phyloP scores from a whole-genome alignment of 2,797 vertebrate genomes.

The Cuculus canorus region DNA sequence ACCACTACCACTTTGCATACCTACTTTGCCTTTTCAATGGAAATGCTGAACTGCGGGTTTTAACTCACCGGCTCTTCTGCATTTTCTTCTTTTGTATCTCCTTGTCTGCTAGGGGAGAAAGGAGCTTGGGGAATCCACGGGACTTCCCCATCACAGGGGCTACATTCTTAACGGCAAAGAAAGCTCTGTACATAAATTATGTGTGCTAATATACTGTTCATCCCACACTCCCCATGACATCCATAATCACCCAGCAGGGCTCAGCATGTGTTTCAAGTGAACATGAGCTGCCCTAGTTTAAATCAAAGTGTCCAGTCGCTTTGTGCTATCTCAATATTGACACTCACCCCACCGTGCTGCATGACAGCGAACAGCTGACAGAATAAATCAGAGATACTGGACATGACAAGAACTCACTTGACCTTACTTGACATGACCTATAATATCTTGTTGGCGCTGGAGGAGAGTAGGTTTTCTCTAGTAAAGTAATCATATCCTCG shows the following conservation, averaged over 20 bases:
- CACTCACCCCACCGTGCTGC: neutral
- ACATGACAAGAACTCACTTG: slow-evolving; percentile 60
- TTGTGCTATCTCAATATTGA: slow-evolving; percentile 10
- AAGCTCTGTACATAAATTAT: neutral
- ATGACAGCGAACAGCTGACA: slow-evolving; percentile 55
- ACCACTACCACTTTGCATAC: neutral
- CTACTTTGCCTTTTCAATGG: neutral
- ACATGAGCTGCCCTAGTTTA: neutral
- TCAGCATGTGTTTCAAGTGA: neutral
- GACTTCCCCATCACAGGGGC: neutral
- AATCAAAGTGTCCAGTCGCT: neutral
- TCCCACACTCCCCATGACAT: slow-evolving; percentile 6
- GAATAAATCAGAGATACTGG: slow-evolving; percentile 58
- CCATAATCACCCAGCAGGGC: slow-evolving; percentile 51
- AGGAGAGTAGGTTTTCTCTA: slow-evolving; percentile 42
- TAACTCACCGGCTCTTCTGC: neutral
- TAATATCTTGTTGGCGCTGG: neutral
- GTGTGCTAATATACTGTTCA: neutral
- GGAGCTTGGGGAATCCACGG: neutral
- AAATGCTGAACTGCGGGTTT: neutral
- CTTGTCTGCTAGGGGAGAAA: neutral
- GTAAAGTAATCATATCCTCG: slow-evolving; percentile 61
- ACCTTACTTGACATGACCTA: slow-evolving; percentile 68
- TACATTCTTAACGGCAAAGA: neutral
- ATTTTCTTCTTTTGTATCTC: neutral